Evolutionary conservation across 2,113 vertebrate species (phyloP).

Genomic region (Paedocypris sp.): DNA sequence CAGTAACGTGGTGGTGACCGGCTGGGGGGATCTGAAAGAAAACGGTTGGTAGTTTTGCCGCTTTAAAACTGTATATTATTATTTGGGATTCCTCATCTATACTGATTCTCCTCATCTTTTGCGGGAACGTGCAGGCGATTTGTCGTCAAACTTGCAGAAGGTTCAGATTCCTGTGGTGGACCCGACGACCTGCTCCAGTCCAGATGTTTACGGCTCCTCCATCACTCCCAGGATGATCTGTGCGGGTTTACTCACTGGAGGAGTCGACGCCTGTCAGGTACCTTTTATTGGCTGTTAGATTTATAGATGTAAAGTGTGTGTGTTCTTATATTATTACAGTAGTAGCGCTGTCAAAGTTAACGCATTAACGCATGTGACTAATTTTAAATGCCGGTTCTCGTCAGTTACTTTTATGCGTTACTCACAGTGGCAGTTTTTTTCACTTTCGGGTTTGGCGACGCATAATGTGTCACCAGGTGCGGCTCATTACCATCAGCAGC

Average conservation of each 20-base stretch:
- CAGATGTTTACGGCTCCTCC: slow-evolving; percentile 51
- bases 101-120: neutral
- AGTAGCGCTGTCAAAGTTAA: no score
- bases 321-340: no score
- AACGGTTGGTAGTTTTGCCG: slow-evolving; percentile 34
- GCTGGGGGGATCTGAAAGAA: slow-evolving; percentile 75
- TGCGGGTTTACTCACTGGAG: slow-evolving; percentile 64
- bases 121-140: slow-evolving; percentile 48
- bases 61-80: no score
- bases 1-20: slow-evolving; percentile 58
- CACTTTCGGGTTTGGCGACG: no score
- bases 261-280: slow-evolving; percentile 86
- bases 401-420: no score
- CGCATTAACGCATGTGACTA: no score
- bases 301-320: no score
- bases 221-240: slow-evolving; percentile 77
- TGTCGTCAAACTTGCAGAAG: slow-evolving; percentile 69
- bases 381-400: no score
- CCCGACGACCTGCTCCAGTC: slow-evolving; percentile 54
- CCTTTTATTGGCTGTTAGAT: neutral
- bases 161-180: slow-evolving; percentile 61
- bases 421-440: no score
- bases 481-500: no score
- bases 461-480: no score
- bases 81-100: no score